phyloP scores from a whole-genome alignment of 1,140 invertebrate species.

The Coboldia fuscipes region DNA sequence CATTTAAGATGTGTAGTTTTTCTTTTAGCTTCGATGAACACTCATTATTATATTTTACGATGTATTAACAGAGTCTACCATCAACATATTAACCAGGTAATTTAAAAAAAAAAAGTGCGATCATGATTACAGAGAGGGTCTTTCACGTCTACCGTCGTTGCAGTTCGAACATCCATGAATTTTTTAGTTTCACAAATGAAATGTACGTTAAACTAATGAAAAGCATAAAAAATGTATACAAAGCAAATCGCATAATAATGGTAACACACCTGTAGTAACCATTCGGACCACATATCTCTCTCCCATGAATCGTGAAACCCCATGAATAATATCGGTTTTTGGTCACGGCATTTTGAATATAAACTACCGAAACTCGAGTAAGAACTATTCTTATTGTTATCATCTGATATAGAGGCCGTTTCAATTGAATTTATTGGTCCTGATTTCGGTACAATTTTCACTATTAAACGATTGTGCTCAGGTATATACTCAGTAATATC shows the following conservation, averaged over 20 bases:
- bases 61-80: too few relatives aligned
- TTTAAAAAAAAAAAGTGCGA: too few relatives aligned
- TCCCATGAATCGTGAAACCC: conserved; percentile 40
- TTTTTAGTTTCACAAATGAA: too few relatives aligned
- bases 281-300: conserved; percentile 34
- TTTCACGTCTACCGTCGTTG: too few relatives aligned
- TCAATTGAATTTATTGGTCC: neutral
- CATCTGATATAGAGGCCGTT: neutral
- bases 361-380: neutral
- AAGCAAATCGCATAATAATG: neutral
- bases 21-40: too few relatives aligned
- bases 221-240: too few relatives aligned
- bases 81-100: too few relatives aligned
- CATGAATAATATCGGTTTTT: conserved; percentile 22
- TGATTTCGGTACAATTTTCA: conserved; percentile 21
- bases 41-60: too few relatives aligned
- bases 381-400: neutral
- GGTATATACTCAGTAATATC: conserved; percentile 22
- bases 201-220: too few relatives aligned
- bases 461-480: conserved; percentile 22
- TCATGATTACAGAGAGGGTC: too few relatives aligned
- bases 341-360: neutral
- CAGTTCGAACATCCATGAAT: too few relatives aligned
- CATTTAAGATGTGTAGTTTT: too few relatives aligned
- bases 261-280: conserved; percentile 32